These are phyloP conservation scores for Tenthredo amoena DNA, from an alignment of 2,888 invertebrate genomes.

Conservation along the genomic window DNA sequence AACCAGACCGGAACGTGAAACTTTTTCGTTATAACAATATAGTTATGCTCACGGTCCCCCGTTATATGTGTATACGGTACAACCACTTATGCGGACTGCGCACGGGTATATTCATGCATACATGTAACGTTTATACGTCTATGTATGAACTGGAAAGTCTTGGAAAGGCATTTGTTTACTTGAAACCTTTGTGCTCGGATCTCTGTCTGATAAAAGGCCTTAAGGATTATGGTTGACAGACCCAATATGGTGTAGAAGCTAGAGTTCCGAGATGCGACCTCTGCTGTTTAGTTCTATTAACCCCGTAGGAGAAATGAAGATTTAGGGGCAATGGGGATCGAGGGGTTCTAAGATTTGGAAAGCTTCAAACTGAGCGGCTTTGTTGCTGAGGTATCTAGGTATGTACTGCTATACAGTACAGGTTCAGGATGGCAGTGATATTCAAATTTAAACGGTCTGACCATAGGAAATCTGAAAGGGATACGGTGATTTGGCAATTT, in stretches of 20 bases:
- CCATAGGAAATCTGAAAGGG: constrained; percentile 1
- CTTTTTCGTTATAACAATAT: background rate
- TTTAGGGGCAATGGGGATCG: background rate
- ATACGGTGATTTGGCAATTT: constrained; percentile 41
- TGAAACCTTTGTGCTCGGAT: constrained; percentile 5
- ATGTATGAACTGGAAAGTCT: background rate
- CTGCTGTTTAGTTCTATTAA: background rate
- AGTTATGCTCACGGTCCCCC: background rate
- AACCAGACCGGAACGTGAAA: constrained; percentile 22
- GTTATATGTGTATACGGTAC: background rate
- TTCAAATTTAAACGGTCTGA: background rate
- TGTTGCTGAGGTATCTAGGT: background rate
- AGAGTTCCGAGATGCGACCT: background rate
- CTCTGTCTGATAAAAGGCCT: constrained; percentile 17
- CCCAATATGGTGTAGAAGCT: background rate
- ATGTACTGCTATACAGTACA: background rate
- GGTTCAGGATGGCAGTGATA: background rate
- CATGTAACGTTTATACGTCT: background rate
- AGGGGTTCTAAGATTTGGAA: constrained; percentile 8
- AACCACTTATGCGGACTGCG: too few species aligned
- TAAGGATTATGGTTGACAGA: constrained; percentile 14
- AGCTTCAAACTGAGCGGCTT: background rate
- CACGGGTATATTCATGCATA: too few species aligned
- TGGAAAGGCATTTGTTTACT: constrained; percentile 18
- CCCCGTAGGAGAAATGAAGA: background rate